Evolutionary conservation across 2,113 vertebrate species (phyloP).

Genomic region (Proterorhinus semilunaris): DNA sequence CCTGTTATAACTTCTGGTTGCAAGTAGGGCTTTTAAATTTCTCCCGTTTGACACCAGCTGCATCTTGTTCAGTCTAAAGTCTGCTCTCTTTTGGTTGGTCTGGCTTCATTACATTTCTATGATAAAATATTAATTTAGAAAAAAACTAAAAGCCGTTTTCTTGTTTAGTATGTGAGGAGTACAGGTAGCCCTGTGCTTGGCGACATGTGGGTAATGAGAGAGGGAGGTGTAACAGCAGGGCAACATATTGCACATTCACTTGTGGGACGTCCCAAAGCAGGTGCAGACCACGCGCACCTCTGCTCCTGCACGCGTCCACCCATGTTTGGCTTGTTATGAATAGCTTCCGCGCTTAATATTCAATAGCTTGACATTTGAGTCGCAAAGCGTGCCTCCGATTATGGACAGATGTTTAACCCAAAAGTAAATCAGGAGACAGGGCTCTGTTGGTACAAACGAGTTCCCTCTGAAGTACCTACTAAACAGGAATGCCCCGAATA

Average conservation of each 20-base stretch:
- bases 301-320: slow-evolving; percentile 14
- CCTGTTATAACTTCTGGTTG: no score
- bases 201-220: slow-evolving; percentile 17
- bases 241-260: slow-evolving; percentile 40
- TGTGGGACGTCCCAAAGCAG: slow-evolving; percentile 36
- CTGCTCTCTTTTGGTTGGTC: no score
- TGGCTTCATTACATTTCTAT: no score
- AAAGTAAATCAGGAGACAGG: neutral
- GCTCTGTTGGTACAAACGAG: no score
- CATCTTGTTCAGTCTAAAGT: no score
- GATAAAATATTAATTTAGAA: no score
- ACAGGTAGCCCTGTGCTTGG: neutral
- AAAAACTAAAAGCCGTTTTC: no score
- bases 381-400: slow-evolving; percentile 48
- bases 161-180: no score
- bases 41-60: no score
- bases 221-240: slow-evolving; percentile 60
- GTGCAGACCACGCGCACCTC: slow-evolving; percentile 23
- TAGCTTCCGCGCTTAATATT: slow-evolving; percentile 50
- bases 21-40: no score
- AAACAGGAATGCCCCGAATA: no score
- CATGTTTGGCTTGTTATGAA: slow-evolving; percentile 23
- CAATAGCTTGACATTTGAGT: slow-evolving; percentile 66
- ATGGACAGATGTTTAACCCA: slow-evolving; percentile 28
- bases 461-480: no score